These are phyloP conservation scores for Ammospiza nelsoni DNA, from an alignment of 2,113 vertebrate genomes.

Conservation along the genomic window DNA sequence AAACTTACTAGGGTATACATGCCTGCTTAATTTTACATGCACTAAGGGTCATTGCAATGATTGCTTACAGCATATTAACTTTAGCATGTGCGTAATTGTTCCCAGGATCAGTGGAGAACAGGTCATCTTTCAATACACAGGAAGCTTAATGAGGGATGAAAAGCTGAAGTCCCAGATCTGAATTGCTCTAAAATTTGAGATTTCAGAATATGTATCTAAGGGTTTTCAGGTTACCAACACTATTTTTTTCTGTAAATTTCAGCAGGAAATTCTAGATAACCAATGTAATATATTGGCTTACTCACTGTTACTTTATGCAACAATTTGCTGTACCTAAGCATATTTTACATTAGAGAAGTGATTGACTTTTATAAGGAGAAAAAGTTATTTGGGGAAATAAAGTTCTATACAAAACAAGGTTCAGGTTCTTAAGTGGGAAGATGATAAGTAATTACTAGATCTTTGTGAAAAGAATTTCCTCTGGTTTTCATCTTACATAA, in stretches of 20 bases:
- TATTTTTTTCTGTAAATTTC: background rate
- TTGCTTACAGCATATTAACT: background rate
- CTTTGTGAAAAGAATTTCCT: background rate
- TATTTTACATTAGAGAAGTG: background rate
- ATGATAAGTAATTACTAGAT: background rate
- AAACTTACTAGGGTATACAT: background rate
- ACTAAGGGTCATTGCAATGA: background rate
- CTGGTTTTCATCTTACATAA: background rate
- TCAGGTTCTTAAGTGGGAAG: background rate
- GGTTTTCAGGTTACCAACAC: background rate
- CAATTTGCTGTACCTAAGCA: background rate
- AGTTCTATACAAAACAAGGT: background rate
- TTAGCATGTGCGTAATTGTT: background rate
- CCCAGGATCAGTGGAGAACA: background rate
- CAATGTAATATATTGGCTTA: background rate
- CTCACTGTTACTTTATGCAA: background rate
- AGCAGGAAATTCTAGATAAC: background rate
- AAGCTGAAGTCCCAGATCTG: background rate
- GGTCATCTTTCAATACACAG: background rate
- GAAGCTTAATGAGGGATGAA: background rate
- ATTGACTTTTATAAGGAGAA: background rate
- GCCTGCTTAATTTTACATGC: background rate
- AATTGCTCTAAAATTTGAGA: background rate
- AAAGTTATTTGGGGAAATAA: background rate
- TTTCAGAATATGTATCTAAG: background rate